Percentiles rank a stretch among this genome's conserved stretches.
These are phyloP conservation scores for Hetaerina americana DNA, from an alignment of 1,140 invertebrate species.

Conservation along the genomic window DNA sequence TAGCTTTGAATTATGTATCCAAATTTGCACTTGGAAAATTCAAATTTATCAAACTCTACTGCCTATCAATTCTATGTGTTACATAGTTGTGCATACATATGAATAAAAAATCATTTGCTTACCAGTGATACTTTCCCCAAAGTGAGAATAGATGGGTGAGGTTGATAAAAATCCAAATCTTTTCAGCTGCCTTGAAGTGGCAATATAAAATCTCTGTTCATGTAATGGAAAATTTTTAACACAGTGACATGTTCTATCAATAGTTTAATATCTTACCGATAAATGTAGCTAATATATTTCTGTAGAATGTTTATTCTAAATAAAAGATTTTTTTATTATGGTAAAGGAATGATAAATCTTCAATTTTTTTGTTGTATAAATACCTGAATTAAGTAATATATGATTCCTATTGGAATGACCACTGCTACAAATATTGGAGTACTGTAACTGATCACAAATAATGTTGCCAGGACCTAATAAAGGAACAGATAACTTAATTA, in stretches of 20 bases:
- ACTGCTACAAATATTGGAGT: conserved; percentile 76
- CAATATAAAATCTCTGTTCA: conserved; percentile 42
- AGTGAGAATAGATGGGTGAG: conserved; percentile 53
- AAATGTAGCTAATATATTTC: too few relatives aligned
- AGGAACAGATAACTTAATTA: background rate
- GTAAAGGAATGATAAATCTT: too few relatives aligned
- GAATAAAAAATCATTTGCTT: too few relatives aligned
- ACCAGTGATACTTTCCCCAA: conserved; percentile 41
- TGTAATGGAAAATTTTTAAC: too few relatives aligned
- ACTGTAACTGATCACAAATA: conserved; percentile 80
- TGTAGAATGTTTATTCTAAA: too few relatives aligned
- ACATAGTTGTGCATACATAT: too few relatives aligned
- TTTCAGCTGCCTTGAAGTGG: conserved; percentile 47
- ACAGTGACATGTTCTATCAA: too few relatives aligned
- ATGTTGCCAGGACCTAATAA: conserved; percentile 61
- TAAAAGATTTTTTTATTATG: too few relatives aligned
- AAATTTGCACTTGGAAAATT: background rate
- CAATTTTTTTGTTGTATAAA: too few relatives aligned
- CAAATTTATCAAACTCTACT: background rate
- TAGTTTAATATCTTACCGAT: too few relatives aligned
- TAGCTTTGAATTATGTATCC: background rate
- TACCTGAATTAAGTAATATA: conserved; percentile 79
- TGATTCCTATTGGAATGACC: conserved; percentile 66
- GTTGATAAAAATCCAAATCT: conserved; percentile 44
- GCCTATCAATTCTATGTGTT: background rate